A percentile compares a stretch with the other conserved stretches of the same genome.
These are phyloP conservation scores for Acromyrmex charruanus DNA, from an alignment of 1,140 invertebrate species.

Conservation along the genomic window DNA sequence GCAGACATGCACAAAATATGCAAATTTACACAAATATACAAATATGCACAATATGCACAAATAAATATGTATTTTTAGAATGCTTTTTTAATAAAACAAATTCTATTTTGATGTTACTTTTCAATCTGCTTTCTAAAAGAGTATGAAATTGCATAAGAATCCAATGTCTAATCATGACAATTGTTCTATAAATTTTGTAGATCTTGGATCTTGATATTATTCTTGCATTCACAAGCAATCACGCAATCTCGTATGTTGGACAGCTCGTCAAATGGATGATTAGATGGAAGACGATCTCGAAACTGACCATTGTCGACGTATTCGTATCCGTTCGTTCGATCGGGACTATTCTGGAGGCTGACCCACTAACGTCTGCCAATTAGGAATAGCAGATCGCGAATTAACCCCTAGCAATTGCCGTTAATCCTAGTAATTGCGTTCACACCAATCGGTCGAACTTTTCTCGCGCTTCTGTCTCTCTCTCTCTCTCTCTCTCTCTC, in stretches of 20 bases:
- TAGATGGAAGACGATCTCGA: constrained; percentile 52
- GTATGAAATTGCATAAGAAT: too few relatives aligned
- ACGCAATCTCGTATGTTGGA: background rate
- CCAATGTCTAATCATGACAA: background rate
- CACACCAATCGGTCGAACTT: constrained; percentile 80
- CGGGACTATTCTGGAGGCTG: constrained; percentile 48
- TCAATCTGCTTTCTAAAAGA: too few relatives aligned
- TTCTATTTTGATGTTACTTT: too few relatives aligned
- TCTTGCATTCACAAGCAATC: background rate
- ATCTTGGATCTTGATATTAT: constrained; percentile 13
- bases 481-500: background rate
- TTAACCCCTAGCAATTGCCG: constrained; percentile 82
- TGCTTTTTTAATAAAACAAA: too few relatives aligned
- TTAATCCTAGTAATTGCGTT: constrained; percentile 82
- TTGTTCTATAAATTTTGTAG: background rate
- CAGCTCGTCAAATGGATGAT: constrained; percentile 48
- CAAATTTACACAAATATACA: too few relatives aligned
- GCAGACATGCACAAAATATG: too few relatives aligned
- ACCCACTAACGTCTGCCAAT: constrained; percentile 81
- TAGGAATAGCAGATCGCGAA: constrained; percentile 80
- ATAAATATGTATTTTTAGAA: too few relatives aligned
- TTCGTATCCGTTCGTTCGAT: constrained; percentile 69
- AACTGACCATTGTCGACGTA: constrained; percentile 54
- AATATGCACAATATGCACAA: too few relatives aligned
- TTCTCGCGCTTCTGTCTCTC: constrained; percentile 59